Base-by-base conservation (phyloP, 2,113 vertebrate genomes). In the Orycteropus afer region DNA sequence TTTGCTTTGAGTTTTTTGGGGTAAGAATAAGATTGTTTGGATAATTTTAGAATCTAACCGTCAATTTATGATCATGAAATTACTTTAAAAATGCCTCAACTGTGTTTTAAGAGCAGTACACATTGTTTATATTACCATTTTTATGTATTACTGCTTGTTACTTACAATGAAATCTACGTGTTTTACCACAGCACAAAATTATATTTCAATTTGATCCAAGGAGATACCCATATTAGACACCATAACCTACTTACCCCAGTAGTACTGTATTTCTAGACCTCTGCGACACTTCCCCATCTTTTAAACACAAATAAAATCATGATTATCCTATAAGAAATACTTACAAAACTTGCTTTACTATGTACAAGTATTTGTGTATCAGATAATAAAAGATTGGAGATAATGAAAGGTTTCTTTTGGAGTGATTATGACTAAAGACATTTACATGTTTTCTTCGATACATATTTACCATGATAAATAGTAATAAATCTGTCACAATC, bases 401-500 rank as follows among this genome's bases (percentile, higher is more conserved):
- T 77, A 84, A 61, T 69, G n/a, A 91, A 90, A 90, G 90, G 63
- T 95, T 88, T 97, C 96, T 76, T 97, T 91, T 79, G 40, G 65
- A 86, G 90, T 96, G 82, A 94, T 95, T 77, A 86, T 92, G 91
- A 91, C 61, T 95, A 73, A 98, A 96, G 97, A 86, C 71, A 77
- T 89, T 93, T 89, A 42, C 92, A 91, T 96, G 92, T 96, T 96
- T 94, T 86, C 96, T 94, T 96, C 29, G 14, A 49, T 89, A 94
- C 86, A 96, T 96, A 96, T 97, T 97, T 92, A 93, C 95, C 74
- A 40, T 78, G 85, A 93, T 94, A 91, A 90, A 94, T 92, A 96
- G 81, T 91, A 96, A 95, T 92, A 96, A 97, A 97, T 93, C 94
- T 92, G 57, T 96, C 87, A 82, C 67, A 96, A 81, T 96, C 92